Percentiles rank a stretch among this genome's conserved stretches.
phyloP scores from a whole-genome alignment of 2,113 vertebrate genomes.

The Aplodontia rufa region DNA sequence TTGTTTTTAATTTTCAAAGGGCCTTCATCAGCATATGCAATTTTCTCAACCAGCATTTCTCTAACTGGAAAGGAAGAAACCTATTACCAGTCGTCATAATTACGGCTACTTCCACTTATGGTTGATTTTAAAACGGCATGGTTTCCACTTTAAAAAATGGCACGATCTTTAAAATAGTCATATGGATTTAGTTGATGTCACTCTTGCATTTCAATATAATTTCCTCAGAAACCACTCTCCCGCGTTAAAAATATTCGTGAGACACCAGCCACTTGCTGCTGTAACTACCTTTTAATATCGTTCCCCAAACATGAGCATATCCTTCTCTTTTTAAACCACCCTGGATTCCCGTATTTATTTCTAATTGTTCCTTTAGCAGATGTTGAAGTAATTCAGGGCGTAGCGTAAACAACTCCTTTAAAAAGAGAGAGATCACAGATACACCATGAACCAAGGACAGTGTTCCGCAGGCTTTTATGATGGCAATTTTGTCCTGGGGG shows the following conservation, averaged over 20 bases:
- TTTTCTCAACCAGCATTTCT: constrained; percentile 25
- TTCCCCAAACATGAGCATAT: constrained; percentile 72
- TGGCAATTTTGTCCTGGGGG: neutral
- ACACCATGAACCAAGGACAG: constrained; percentile 18
- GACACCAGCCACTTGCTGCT: constrained; percentile 68
- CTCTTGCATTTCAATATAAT: constrained; percentile 17
- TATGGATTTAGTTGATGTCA: neutral
- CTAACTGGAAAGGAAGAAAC: constrained; percentile 35
- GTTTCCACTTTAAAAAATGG: constrained; percentile 42
- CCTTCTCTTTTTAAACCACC: constrained; percentile 80
- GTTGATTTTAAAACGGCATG: constrained; percentile 40
- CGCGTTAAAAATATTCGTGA: constrained; percentile 37
- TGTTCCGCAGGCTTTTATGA: neutral
- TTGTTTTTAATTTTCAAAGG: constrained; percentile 65
- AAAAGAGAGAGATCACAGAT: constrained; percentile 66
- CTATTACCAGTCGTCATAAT: constrained; percentile 31
- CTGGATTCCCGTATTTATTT: constrained; percentile 81
- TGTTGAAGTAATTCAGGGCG: constrained; percentile 80
- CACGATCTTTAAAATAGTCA: neutral
- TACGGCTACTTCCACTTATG: neutral
- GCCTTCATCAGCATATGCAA: neutral
- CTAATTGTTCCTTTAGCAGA: constrained; percentile 84
- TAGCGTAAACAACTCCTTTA: constrained; percentile 75
- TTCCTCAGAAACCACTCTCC: constrained; percentile 25
- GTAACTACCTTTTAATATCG: constrained; percentile 66